phyloP scores from a whole-genome alignment of 1,140 invertebrate species.

The Aphaenogaster rudis region DNA sequence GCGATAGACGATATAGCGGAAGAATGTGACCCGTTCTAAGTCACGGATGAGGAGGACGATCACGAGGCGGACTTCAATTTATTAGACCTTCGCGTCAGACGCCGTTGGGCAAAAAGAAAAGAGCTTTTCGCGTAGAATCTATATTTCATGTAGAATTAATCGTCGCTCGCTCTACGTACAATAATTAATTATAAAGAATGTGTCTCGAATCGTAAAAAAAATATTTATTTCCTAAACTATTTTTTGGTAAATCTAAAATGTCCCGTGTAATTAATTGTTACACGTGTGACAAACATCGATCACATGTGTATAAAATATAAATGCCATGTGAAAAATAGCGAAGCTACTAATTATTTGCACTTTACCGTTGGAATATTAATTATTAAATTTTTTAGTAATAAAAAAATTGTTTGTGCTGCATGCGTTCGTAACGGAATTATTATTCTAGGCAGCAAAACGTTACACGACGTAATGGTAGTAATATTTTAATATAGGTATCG shows the following conservation, averaged over 20 bases:
- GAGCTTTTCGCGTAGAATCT: constrained; percentile 17
- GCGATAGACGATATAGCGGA: neutral
- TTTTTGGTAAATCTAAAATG: constrained; percentile 36
- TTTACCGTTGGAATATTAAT: neutral
- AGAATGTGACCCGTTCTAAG: constrained; percentile 51
- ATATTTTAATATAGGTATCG: neutral
- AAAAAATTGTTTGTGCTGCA: neutral
- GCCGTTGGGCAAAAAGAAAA: constrained; percentile 11
- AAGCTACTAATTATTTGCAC: constrained; percentile 38
- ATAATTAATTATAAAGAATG: constrained; percentile 50
- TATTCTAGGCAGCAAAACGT: neutral
- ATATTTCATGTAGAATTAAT: constrained; percentile 63
- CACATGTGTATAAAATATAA: constrained; percentile 10
- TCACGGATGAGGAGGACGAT: neutral
- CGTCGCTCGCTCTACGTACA: neutral
- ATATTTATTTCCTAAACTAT: constrained; percentile 13
- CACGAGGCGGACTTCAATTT: constrained; percentile 42
- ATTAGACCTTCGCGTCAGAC: constrained; percentile 40
- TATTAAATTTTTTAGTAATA: neutral
- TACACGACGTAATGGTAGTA: neutral
- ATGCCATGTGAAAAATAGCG: neutral
- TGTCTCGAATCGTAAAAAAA: constrained; percentile 9
- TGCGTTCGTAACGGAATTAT: neutral
- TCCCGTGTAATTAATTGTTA: constrained; percentile 47
- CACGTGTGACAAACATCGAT: constrained; percentile 27